Evolutionary conservation across 2,797 vertebrate genomes (phyloP).

Genomic region (Macrochelys suwanniensis): DNA sequence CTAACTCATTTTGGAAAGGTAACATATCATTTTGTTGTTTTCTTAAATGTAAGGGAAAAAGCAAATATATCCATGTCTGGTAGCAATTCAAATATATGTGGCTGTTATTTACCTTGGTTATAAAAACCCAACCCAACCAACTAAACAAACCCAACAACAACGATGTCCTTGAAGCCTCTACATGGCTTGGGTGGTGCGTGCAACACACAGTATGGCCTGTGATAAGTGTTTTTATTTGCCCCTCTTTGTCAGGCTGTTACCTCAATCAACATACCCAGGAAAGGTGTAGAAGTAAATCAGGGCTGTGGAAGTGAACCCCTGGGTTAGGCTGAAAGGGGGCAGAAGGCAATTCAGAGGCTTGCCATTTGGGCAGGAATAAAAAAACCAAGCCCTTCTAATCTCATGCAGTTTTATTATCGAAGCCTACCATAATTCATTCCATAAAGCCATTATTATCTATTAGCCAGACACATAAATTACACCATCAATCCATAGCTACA

Average conservation of each 20-base stretch:
- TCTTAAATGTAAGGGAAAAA: neutral
- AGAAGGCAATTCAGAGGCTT: neutral
- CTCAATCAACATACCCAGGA: neutral
- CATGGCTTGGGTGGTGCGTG: rapidly evolving
- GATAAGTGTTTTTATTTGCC: neutral
- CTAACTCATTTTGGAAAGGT: neutral
- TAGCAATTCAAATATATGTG: rapidly evolving
- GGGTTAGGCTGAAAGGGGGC: neutral
- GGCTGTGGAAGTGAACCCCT: neutral
- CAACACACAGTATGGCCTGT: rapidly evolving
- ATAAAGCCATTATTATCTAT: neutral
- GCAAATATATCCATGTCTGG: rapidly evolving
- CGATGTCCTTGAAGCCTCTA: neutral
- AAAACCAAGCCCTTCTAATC: neutral
- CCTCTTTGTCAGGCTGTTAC: neutral
- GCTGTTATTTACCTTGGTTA: rapidly evolving
- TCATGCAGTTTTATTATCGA: neutral
- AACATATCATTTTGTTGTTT: rapidly evolving
- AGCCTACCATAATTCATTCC: neutral
- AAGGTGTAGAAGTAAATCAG: neutral
- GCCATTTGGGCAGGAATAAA: neutral
- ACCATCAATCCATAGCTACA: neutral
- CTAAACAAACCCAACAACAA: too few species aligned
- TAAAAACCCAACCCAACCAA: neutral
- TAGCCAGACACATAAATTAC: neutral